Base-by-base conservation (phyloP, 2,888 invertebrate genomes). In the Rotaria magnacalcarata region DNA sequence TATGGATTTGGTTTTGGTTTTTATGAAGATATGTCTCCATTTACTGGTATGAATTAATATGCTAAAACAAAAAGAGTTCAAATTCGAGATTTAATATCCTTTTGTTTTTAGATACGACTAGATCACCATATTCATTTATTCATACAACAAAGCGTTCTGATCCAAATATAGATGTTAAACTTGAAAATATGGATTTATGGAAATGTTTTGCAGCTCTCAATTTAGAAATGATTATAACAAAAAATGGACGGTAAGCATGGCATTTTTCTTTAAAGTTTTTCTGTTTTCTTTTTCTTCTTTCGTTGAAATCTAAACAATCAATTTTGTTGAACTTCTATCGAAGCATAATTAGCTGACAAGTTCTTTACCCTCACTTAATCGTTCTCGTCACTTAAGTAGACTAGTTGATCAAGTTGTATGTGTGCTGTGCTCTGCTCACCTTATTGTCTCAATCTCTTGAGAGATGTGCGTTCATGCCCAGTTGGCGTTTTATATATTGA, bases 141-240 rank as follows among this genome's bases (percentile, higher is more conserved):
- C 47, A 47, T 47, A 80, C 80, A 80, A 47, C 80, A 47, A 80
- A 80, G 54, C 56, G 84, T n/a, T 88, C 86, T 43, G 86, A 86
- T 80, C 86, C 86, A 41, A 85, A 85, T 56, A 75, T 86, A n/a
- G 85, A 85, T 86, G 87, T 87, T 16, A 87, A 87, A 24, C 87
- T 90, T 85, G 89, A 89, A 84, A 89, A 89, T 86, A 88, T 87
- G n/a, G 88, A 89, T 10, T 87, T 90, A 54, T 90, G 90, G 90
- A 87, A 87, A 60, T 87, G 88, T 86, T 90, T 90, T 85, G 88
- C 90, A 87, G 87, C 88, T 54, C 87, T 89, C 60, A 89, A 88
- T 50, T 90, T 90, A 1, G 90, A 90, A 87, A 90, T 90, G 90
- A 89, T 90, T 87, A 90, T 90, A 87, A 90, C 90, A 3, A 90